Base-by-base conservation (phyloP, 2,888 invertebrate genomes). In the Cloeon dipterum region DNA sequence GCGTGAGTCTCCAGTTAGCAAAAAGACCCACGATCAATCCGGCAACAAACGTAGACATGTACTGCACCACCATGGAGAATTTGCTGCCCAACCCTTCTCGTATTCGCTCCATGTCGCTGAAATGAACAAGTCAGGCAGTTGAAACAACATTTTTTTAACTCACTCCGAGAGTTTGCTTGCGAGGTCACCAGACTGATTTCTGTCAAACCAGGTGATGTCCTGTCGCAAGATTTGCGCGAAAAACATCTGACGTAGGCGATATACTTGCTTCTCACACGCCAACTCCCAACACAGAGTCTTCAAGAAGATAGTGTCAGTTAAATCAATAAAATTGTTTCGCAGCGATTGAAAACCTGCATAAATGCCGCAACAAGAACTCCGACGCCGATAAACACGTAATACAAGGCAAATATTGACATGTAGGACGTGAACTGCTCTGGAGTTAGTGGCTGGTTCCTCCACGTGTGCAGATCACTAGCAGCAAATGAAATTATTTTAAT, bases 1-100 rank as follows among this genome's bases (percentile, higher is more conserved):
- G 48, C 1, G 65, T 62, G 46, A 67, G 52, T 44, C 63, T 57
- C 65, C 65, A 67, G 42, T 59, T 55, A 37, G 54, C 56, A 39
- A 55, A 43, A 46, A 63, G 60, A 1, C 62, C 62, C 26, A 64
- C 53, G 19, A 34, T 8, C 8, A 38, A 57, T 2, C 61, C 59
- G 23, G 55, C 49, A 4, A 61, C 10, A 44, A 60, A 61, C 8
- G 59, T 54, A 14, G 57, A 45, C 3, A 49, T 34, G 47, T 51
- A 54, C 42, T 59, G 57, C 8, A 62, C 44, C 40, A 59, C 52
- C 44, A 57, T 47, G 16, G 52, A 55, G 36, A 60, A 48, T 42
- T 63, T 63, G 47, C 63, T 61, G 2, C 62, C 62, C 18, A 62
- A 50, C 2, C 62, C 62, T 41, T 61, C 59, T 19, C 56, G 54